Base-by-base conservation (phyloP, 2,888 invertebrate genomes). In the Argyresthia albistria region DNA sequence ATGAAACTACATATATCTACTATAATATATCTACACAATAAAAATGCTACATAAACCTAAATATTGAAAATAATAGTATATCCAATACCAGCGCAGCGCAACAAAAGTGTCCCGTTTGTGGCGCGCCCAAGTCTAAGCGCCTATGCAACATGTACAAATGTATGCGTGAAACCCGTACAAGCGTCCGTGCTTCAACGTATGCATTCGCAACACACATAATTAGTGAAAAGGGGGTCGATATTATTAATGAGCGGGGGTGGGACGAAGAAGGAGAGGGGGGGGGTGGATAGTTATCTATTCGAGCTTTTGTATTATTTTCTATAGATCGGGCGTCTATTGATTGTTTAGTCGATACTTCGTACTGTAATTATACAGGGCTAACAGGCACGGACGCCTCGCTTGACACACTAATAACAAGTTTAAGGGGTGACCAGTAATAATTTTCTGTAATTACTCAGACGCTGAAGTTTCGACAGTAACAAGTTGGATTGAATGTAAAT, bases 191-290 rank as follows among this genome's bases (percentile, higher is more conserved):
- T 14, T 35, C 36, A 35, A 60, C 61, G 68, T 66, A 70, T 84
- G 84, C 87, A 87, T 88, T 87, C 81, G 86, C 84, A 82, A 81
- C 83, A 80, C 76, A 81, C 76, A 80, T 87, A 88, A 88, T 88
- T 88, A 88, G 88, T 86, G 79, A 76, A 80, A 73, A 66, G 74
- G 66, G 69, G 83, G 82, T 80, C 78, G 79, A 84, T 84, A 86
- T 80, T 87, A 86, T 87, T 88, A 87, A 88, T 88, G 88, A 88
- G 87, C 65, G 76, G 76, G 76, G 69, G 69, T 25, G 25, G 25
- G 67, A 56, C 52, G 56, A 54, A 57, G 62, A 62, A 59, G 64
- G 66, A 59, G 55, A 56, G 56, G 59, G 57, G 51, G 61, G 66
- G 63, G 70, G 63, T 63, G 65, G 73, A 71, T 67, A 66, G 77